Percentiles rank a stretch among this genome's conserved stretches.
These are phyloP conservation scores for Xylocampa areola DNA, from an alignment of 2,888 invertebrate genomes.

Conservation along the genomic window DNA sequence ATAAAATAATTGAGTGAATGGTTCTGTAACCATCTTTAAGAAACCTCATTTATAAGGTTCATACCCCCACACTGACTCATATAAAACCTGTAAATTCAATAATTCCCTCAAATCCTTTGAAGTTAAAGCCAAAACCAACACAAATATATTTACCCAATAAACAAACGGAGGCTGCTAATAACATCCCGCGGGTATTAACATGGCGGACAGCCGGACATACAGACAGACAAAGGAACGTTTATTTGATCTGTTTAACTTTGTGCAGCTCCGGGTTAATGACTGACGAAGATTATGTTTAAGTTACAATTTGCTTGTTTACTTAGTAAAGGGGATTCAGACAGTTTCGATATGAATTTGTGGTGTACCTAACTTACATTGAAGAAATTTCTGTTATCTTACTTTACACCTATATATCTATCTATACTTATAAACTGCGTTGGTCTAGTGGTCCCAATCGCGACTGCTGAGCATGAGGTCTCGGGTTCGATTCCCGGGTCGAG, in stretches of 20 bases:
- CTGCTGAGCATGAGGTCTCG: no score
- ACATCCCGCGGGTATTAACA: constrained; percentile 57
- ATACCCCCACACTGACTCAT: no score
- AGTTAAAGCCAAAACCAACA: constrained; percentile 36
- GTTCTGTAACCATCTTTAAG: no score
- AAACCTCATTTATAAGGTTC: no score
- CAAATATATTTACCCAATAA: constrained; percentile 46
- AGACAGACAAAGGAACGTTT: constrained; percentile 56
- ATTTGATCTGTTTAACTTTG: constrained; percentile 53
- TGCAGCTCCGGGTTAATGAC: constrained; percentile 45
- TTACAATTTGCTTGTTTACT: constrained; percentile 3
- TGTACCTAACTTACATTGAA: no score
- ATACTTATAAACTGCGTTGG: no score
- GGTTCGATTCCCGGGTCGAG: no score
- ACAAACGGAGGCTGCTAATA: constrained; percentile 47
- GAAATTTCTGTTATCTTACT: no score
- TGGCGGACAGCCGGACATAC: constrained; percentile 32
- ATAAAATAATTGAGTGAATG: no score
- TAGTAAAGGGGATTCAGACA: not conserved
- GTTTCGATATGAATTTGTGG: not conserved
- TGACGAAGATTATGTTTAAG: constrained; percentile 8
- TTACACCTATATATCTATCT: no score
- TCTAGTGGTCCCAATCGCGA: no score
- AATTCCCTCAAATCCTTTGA: constrained; percentile 17
- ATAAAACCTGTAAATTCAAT: constrained; percentile 1